These are phyloP conservation scores for Diorhabda sublineata DNA, from an alignment of 1,140 invertebrate genomes.

Conservation along the genomic window DNA sequence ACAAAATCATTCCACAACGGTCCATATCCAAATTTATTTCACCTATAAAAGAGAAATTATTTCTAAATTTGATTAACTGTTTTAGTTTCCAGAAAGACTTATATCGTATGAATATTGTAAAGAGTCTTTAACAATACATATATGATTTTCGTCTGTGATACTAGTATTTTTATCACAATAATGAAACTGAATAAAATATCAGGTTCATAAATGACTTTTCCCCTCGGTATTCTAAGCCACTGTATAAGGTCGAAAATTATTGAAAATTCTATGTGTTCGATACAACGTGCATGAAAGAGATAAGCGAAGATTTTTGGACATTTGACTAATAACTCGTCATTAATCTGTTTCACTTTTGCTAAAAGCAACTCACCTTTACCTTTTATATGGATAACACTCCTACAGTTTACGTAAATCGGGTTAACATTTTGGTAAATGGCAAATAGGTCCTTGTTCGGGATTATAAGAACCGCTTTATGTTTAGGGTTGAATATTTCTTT, in stretches of 20 bases:
- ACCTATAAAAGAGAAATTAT: too few relatives aligned
- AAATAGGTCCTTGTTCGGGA: conserved; percentile 14
- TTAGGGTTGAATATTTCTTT: conserved; percentile 11
- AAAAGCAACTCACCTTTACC: conserved; percentile 17
- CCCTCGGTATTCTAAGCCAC: too few relatives aligned
- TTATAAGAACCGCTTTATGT: conserved; percentile 9
- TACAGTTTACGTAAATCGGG: conserved; percentile 20
- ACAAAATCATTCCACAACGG: too few relatives aligned
- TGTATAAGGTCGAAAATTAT: background rate
- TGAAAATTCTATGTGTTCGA: conserved; percentile 11
- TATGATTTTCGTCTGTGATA: too few relatives aligned
- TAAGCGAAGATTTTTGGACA: conserved; percentile 38
- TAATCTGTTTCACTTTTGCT: conserved; percentile 40
- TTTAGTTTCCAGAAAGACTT: too few relatives aligned
- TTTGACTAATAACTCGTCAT: conserved; percentile 41
- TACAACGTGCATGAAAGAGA: conserved; percentile 34
- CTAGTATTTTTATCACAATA: too few relatives aligned
- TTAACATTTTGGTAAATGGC: conserved; percentile 16
- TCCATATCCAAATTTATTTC: too few relatives aligned
- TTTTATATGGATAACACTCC: conserved; percentile 19
- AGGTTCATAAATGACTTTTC: too few relatives aligned
- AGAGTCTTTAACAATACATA: too few relatives aligned
- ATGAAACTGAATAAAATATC: too few relatives aligned
- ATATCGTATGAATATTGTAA: too few relatives aligned
- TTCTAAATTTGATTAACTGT: too few relatives aligned